phyloP scores from a whole-genome alignment of 2,113 vertebrate species.

The Ranitomeya variabilis region DNA sequence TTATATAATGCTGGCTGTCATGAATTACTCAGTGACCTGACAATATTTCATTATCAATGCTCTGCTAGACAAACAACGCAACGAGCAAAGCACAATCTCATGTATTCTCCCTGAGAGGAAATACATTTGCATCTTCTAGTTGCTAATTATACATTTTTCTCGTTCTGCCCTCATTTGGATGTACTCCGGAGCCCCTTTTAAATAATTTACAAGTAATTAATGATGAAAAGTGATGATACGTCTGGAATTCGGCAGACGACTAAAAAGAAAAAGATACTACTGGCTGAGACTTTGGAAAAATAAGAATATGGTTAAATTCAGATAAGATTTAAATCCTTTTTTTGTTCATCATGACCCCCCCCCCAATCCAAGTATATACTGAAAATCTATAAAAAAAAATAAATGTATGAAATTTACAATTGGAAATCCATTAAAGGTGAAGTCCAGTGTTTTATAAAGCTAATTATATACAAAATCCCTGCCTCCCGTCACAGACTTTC shows the following conservation, averaged over 20 bases:
- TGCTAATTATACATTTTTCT: slow-evolving; percentile 31
- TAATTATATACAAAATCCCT: neutral
- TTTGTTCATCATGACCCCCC: neutral
- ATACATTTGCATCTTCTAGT: slow-evolving; percentile 18
- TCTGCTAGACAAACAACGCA: slow-evolving; percentile 55
- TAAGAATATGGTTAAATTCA: neutral
- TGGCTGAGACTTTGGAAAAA: neutral
- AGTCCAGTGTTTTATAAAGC: neutral
- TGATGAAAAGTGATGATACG: slow-evolving; percentile 36
- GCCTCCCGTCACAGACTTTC: neutral
- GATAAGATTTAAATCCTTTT: neutral
- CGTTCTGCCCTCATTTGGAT: slow-evolving; percentile 38
- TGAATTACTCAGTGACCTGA: slow-evolving; percentile 52
- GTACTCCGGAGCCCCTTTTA: neutral
- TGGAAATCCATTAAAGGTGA: neutral
- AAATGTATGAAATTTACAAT: neutral
- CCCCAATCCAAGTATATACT: too few species aligned
- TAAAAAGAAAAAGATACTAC: neutral
- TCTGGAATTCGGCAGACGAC: neutral
- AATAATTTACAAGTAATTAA: slow-evolving; percentile 34
- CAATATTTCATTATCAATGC: slow-evolving; percentile 54
- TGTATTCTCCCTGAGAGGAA: slow-evolving; percentile 13
- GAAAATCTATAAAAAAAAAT: neutral
- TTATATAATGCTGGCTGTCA: slow-evolving; percentile 35
- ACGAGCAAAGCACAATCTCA: neutral